Evolutionary conservation across 2,888 invertebrate species (phyloP).

Genomic region (Ischnus inquisitorius): DNA sequence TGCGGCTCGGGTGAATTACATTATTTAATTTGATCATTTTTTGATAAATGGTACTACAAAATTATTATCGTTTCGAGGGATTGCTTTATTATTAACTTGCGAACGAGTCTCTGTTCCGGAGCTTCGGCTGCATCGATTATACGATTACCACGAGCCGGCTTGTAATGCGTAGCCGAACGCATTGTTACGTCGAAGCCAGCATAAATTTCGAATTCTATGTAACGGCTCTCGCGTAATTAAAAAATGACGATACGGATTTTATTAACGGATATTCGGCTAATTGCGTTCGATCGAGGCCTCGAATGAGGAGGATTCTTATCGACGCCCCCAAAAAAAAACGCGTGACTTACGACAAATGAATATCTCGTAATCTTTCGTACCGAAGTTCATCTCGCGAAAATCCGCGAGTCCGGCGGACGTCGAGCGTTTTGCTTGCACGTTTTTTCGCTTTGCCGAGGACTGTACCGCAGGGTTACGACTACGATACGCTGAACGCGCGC

Average conservation of each 20-base stretch:
- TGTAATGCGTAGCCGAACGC: not conserved
- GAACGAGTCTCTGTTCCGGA: not conserved
- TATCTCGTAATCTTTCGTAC: not conserved
- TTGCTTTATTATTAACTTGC: not conserved
- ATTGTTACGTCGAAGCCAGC: conserved; percentile 3
- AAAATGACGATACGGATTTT: conserved; percentile 2
- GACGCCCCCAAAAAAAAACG: not conserved
- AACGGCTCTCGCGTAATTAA: not conserved
- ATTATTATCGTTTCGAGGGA: not conserved
- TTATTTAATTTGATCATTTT: conserved; percentile 6
- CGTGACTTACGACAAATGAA: no score
- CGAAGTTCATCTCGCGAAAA: not conserved
- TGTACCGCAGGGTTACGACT: conserved; percentile 77
- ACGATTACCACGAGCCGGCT: not conserved
- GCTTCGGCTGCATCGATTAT: conserved; percentile 6
- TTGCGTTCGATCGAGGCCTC: not conserved
- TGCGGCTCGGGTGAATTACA: not conserved
- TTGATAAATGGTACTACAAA: not conserved
- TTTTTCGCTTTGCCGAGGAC: conserved; percentile 81
- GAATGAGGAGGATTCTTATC: no score
- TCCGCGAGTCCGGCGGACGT: conserved; percentile 15
- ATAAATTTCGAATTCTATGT: conserved; percentile 23
- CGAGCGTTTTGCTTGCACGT: conserved; percentile 33
- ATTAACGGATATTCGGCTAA: not conserved
- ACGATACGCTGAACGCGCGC: conserved; percentile 53